Percentiles rank a stretch among this genome's conserved stretches.
Conservation (phyloP, 2,888 invertebrate genomes). For the Tineola bisselliella region DNA sequence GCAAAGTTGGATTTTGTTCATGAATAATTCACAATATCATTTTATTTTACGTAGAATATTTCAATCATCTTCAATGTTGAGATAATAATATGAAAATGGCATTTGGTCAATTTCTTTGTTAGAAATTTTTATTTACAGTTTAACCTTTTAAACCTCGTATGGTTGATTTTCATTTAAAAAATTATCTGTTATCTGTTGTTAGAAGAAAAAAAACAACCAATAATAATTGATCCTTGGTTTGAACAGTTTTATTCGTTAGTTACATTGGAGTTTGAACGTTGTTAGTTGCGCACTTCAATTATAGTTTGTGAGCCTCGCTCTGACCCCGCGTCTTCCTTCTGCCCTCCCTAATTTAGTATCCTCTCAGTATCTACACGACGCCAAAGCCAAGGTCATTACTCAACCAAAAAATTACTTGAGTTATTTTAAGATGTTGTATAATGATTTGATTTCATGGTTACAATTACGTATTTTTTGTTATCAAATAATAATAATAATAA, state of each 20-base stretch:
- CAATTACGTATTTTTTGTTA: too few relatives aligned
- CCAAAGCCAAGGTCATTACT: too few relatives aligned
- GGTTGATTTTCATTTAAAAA: too few relatives aligned
- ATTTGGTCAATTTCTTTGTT: too few relatives aligned
- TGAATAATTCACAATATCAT: constrained; percentile 52
- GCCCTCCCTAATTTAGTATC: neutral
- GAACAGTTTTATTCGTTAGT: neutral
- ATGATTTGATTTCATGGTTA: too few relatives aligned
- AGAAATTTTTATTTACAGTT: too few relatives aligned
- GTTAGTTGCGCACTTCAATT: neutral
- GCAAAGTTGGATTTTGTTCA: constrained; percentile 49
- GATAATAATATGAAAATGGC: constrained; percentile 2
- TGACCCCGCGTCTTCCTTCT: neutral
- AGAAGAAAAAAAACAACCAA: neutral
- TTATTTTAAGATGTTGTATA: too few relatives aligned
- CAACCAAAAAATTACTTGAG: too few relatives aligned
- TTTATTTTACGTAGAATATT: constrained; percentile 39
- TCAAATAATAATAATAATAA: neutral
- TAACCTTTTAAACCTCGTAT: too few relatives aligned
- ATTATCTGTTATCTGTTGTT: too few relatives aligned
- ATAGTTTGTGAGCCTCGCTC: neutral
- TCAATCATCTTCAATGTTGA: constrained; percentile 20
- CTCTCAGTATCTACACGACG: neutral
- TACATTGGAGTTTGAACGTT: too few relatives aligned
- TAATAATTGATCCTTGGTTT: neutral